Evolutionary conservation across 2,113 vertebrate species (phyloP), one percentile per base, ranked within the genome.

Genomic region (Micronycteris hirsuta): DNA sequence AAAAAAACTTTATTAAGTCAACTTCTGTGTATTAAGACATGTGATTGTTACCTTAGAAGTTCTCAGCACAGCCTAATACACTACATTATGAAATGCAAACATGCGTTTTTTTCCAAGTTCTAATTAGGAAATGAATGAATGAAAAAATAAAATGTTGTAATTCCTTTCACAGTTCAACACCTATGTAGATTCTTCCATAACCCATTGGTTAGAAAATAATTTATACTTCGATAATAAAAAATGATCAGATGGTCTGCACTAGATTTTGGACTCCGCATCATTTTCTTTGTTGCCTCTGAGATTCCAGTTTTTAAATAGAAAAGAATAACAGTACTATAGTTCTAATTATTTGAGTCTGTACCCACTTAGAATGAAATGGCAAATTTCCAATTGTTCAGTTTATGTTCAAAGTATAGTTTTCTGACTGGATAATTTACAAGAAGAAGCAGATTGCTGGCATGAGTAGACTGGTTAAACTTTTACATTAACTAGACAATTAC

Each of bases 391-490:
- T 80, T 78, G 26, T 77, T 92, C 47, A 43, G 36, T 87, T 92
- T 84, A 61, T 54, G 22, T 93, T 68, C 74, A 86, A 83, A 87
- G 26, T 63, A 84, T 70, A 90, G 76, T 96, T 97, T 96, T 92
- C 36, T 94, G 47, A 93, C 74, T 43, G 52, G 36, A 22, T 90
- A 87, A 89, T 95, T 91, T 78, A 71, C 19, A 87, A 38, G 74
- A 83, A 86, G 81, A 85, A 92, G 68, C n/a, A 82, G 49, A 74
- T 80, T 82, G 36, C 31, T 83, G 31, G 14, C 33, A 31, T 91
- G 73, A 70, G n/a, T 65, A 78, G 54, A 33, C 49, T 86, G 70
- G 85, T 77, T 89, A 89, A 87, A 28, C 11, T 89, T 94, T 83
- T 56, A 33, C 68, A 36, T 74, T 93, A 92, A 89, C 58, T 93